Evolutionary conservation across 2,797 vertebrate genomes (phyloP).

Genomic region (Acanthiza pusilla): DNA sequence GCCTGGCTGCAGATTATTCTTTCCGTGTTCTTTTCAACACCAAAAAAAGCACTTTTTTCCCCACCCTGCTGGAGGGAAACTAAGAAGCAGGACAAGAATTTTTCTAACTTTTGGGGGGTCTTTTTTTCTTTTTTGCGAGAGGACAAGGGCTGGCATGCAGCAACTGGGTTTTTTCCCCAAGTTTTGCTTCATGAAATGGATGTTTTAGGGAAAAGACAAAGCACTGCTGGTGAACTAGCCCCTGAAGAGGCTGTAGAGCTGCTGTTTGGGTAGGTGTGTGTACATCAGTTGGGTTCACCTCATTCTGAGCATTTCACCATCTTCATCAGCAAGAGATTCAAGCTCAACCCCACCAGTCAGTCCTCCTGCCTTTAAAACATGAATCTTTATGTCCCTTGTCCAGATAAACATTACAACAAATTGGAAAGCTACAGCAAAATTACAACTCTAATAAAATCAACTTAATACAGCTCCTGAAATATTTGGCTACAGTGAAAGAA

Average conservation of each 20-base stretch:
- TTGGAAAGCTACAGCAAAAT: neutral
- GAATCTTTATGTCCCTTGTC: neutral
- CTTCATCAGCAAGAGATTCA: neutral
- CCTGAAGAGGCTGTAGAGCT: neutral
- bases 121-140: neutral
- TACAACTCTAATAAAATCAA: neutral
- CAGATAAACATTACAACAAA: neutral
- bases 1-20: constrained; percentile 5
- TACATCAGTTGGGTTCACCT: neutral
- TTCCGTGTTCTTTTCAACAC: neutral
- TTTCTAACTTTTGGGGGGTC: neutral
- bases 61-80: neutral
- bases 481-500: neutral
- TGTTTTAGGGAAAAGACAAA: neutral
- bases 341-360: neutral
- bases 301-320: neutral
- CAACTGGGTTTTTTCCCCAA: neutral
- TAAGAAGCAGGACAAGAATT: neutral
- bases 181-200: neutral
- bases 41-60: neutral
- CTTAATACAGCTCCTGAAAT: neutral
- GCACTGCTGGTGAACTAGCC: neutral
- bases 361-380: neutral
- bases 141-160: neutral
- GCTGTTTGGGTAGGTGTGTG: neutral